Evolutionary conservation across 2,888 invertebrate species (phyloP), one percentile per base, ranked within the genome.

Genomic region (Myathropa florea): DNA sequence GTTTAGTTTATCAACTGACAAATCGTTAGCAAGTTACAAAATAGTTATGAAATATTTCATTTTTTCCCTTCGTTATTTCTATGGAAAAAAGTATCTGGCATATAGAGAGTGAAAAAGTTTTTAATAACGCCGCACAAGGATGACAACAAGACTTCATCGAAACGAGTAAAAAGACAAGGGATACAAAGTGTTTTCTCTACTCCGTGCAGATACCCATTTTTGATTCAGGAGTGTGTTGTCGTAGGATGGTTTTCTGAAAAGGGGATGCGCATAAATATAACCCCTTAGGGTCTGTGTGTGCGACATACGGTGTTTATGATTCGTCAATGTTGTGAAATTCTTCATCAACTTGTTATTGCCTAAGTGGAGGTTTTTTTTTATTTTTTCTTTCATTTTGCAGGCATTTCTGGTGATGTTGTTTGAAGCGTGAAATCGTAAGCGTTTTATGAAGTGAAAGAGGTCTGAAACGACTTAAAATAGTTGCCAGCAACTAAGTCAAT

Each of bases 1-100:
- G 46, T 79, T 79, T 55, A 59, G 79, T 72, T 79, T 59, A 60
- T 72, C 71, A 72, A 65, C 72, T 65, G 60, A 10, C 71, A 79
- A 65, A 79, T 79, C 65, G 80, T 80, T 61, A 36, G 24, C 1
- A 53, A 73, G 53, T 67, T 65, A 21, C 53, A n/a, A 79, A 65
- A 79, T 79, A 60, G 39, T 72, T 72, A 33, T 63, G 67, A 67
- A 76, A 67, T 65, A 57, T 59, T 57, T 33, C 23, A 64, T 26
- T 61, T 21, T 33, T 14, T 30, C 12, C 18, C 36, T 33, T 33
- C 36, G 30, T 46, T 46, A 46, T 46, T 18, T 46, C 30, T 68
- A 18, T 60, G n/a, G 18, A n/a, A 12, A 46, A 46, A 46, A 46
- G 46, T 46, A 46, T 46, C 39, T 46, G 18, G 26, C 18, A 60